These are phyloP conservation scores for Papilio polytes DNA, from an alignment of 1,140 invertebrate species.

Conservation along the genomic window DNA sequence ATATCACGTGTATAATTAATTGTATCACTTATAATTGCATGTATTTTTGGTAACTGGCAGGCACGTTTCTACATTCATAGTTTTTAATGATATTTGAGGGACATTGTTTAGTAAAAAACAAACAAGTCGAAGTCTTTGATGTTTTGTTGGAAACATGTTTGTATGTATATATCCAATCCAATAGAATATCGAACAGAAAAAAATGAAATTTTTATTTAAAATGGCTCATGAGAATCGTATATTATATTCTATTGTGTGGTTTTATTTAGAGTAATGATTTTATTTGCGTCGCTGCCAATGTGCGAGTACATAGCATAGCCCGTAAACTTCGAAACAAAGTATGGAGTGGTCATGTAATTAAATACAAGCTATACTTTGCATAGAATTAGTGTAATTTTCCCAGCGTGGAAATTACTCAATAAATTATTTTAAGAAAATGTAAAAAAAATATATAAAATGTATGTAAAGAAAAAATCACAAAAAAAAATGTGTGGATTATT, in stretches of 20 bases:
- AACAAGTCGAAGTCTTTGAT: neutral
- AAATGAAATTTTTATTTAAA: neutral
- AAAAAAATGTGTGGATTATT: constrained; percentile 73
- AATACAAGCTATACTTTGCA: constrained; percentile 95
- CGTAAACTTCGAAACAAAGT: constrained; percentile 82
- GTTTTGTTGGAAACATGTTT: neutral
- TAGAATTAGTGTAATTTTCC: constrained; percentile 94
- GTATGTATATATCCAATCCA: neutral
- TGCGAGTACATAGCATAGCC: constrained; percentile 82
- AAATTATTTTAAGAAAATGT: constrained; percentile 62
- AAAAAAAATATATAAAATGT: constrained; percentile 72
- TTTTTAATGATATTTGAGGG: neutral
- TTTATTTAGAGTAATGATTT: constrained; percentile 45
- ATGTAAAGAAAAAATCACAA: constrained; percentile 65
- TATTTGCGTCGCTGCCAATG: constrained; percentile 75
- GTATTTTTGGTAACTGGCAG: neutral
- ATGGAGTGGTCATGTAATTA: constrained; percentile 82
- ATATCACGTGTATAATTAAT: neutral
- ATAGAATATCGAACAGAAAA: neutral
- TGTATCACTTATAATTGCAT: neutral
- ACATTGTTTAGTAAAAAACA: neutral
- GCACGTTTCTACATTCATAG: neutral
- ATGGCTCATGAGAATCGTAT: neutral
- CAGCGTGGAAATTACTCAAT: constrained; percentile 84
- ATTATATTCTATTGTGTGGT: neutral